These are phyloP conservation scores for Psittacara wagleri DNA, from an alignment of 2,113 vertebrate genomes.

Conservation along the genomic window DNA sequence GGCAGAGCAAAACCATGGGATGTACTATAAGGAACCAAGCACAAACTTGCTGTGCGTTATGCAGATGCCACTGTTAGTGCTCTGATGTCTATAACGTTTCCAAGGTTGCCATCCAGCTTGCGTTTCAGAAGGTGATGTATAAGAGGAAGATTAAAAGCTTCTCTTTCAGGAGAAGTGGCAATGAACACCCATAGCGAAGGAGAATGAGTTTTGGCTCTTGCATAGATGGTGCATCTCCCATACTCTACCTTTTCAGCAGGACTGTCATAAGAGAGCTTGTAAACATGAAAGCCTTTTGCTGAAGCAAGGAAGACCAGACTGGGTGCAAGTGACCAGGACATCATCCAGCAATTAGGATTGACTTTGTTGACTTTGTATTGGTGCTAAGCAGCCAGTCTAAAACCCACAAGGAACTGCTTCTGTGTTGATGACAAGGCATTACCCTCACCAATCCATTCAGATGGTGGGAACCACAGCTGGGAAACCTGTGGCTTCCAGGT, in stretches of 20 bases:
- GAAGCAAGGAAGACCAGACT: not conserved
- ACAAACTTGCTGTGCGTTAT: not conserved
- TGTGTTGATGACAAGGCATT: not conserved
- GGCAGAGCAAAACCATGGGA: not conserved
- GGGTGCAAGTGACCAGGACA: not conserved
- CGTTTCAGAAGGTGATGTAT: not conserved
- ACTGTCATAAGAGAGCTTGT: not conserved
- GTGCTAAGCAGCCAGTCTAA: not conserved
- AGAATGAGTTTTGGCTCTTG: not conserved
- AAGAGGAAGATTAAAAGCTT: not conserved
- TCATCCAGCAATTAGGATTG: not conserved
- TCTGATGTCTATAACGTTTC: not conserved
- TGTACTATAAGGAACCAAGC: not conserved
- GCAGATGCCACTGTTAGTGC: not conserved
- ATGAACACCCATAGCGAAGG: not conserved
- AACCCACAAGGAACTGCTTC: not conserved
- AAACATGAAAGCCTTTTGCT: not conserved
- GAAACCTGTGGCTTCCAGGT: not conserved
- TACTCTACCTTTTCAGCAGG: not conserved
- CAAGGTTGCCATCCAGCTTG: not conserved
- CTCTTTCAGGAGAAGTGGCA: not conserved
- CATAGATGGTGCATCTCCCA: not conserved
- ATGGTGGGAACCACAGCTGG: not conserved
- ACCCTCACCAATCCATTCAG: not conserved
- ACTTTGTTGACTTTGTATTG: accelerated